These are phyloP conservation scores for Zygogramma bicolorata DNA, from an alignment of 2,888 invertebrate genomes.

Conservation along the genomic window DNA sequence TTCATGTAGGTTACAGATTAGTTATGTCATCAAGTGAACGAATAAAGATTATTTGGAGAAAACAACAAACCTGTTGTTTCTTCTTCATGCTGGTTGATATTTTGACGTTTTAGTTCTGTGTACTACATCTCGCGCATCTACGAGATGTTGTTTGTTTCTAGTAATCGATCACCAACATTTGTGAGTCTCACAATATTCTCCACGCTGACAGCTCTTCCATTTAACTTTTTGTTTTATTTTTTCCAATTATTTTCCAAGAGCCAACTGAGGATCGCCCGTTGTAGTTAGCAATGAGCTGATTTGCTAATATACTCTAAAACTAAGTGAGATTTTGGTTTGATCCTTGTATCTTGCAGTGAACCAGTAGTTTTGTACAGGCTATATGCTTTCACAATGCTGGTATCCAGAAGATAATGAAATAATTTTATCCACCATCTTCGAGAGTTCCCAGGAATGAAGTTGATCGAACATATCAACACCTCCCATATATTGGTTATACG, in stretches of 20 bases:
- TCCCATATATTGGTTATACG: neutral
- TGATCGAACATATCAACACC: neutral
- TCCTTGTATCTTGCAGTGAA: neutral
- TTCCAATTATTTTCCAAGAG: slow-evolving; percentile 1
- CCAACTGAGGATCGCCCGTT: neutral
- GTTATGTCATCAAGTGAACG: neutral
- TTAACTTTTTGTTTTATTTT: slow-evolving; percentile 17
- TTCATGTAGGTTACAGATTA: neutral
- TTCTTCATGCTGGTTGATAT: neutral
- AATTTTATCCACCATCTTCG: neutral
- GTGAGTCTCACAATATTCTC: slow-evolving; percentile 18
- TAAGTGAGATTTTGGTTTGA: neutral
- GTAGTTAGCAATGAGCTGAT: neutral
- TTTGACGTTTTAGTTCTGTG: neutral
- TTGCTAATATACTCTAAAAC: neutral
- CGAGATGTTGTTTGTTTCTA: slow-evolving; percentile 3
- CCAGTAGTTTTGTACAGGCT: neutral
- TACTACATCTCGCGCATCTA: slow-evolving; percentile 21
- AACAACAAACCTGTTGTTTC: neutral
- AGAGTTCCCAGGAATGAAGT: neutral
- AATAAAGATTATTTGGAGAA: neutral
- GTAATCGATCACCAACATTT: slow-evolving; percentile 14
- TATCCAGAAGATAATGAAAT: neutral
- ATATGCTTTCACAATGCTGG: neutral
- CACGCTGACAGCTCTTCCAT: slow-evolving; percentile 7